Percentiles rank a stretch among this genome's conserved stretches.
phyloP scores from a whole-genome alignment of 2,113 vertebrate species.

The Notarius lentiginosus region DNA sequence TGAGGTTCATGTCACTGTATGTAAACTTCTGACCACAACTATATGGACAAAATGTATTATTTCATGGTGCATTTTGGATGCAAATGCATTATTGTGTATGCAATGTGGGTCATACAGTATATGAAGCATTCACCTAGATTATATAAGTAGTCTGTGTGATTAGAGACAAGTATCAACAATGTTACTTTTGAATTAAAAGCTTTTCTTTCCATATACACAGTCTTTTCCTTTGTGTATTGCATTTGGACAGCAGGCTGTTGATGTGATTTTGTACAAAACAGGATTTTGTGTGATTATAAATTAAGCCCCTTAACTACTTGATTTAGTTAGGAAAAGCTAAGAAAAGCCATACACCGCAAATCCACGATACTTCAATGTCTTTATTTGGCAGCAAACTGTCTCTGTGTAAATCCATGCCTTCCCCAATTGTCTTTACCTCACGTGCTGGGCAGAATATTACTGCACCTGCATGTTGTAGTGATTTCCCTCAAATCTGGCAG shows the following conservation, averaged over 20 bases:
- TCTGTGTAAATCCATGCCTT: constrained; percentile 21
- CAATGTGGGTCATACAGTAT: constrained; percentile 41
- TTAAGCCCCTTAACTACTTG: constrained; percentile 28
- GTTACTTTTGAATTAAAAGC: background rate
- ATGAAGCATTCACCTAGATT: constrained; percentile 50
- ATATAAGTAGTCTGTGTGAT: constrained; percentile 1
- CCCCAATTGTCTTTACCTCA: constrained; percentile 48
- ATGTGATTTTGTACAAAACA: constrained; percentile 27
- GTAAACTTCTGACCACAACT: no score
- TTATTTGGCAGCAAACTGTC: constrained; percentile 24
- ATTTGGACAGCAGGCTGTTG: constrained; percentile 34
- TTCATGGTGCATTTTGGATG: constrained; percentile 49
- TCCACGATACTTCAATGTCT: constrained; percentile 36
- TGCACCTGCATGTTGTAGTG: constrained; percentile 69
- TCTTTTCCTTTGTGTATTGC: background rate
- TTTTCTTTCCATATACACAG: constrained; percentile 2
- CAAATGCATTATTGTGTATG: constrained; percentile 53
- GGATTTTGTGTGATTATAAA: constrained; percentile 34
- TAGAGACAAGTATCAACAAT: background rate
- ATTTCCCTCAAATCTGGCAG: constrained; percentile 65
- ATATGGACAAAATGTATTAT: constrained; percentile 50
- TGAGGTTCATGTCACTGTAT: no score
- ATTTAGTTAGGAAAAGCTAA: constrained; percentile 23
- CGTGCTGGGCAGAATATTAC: constrained; percentile 64
- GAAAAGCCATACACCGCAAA: constrained; percentile 25